These are phyloP conservation scores for Pogonocherus hispidulus DNA, from an alignment of 2,888 invertebrate genomes.

Conservation along the genomic window DNA sequence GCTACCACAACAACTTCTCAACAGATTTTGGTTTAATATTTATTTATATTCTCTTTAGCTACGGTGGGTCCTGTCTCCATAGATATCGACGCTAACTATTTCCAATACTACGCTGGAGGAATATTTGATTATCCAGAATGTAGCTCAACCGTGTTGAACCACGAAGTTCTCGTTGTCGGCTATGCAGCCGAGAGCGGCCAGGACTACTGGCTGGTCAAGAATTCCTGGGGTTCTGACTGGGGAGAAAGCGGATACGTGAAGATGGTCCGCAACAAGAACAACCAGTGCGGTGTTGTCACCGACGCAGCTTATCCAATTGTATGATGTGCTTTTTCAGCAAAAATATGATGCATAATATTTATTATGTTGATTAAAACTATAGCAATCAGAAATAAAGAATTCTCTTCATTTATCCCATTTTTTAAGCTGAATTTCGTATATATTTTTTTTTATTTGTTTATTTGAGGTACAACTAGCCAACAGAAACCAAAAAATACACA, in stretches of 20 bases:
- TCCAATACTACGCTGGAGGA: slow-evolving; percentile 85
- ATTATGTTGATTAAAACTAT: no score
- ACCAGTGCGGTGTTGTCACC: slow-evolving; percentile 87
- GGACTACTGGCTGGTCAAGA: slow-evolving; percentile 78
- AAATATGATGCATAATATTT: no score
- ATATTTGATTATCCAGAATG: slow-evolving; percentile 83
- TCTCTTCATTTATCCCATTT: no score
- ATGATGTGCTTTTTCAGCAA: no score
- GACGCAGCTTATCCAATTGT: slow-evolving; percentile 82
- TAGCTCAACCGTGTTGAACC: slow-evolving; percentile 78
- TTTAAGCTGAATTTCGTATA: no score
- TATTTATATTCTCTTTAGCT: slow-evolving; percentile 69
- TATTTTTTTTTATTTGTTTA: no score
- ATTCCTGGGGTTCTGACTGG: slow-evolving; percentile 72
- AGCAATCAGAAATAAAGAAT: no score
- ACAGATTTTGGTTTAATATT: background rate
- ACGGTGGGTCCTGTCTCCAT: slow-evolving; percentile 86
- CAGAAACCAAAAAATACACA: no score
- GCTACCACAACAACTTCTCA: no score
- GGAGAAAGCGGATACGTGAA: slow-evolving; percentile 55
- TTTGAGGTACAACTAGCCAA: no score
- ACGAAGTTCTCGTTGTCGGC: slow-evolving; percentile 84
- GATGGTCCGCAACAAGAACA: slow-evolving; percentile 62
- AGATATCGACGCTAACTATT: slow-evolving; percentile 85
- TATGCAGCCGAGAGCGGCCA: slow-evolving; percentile 76